These are phyloP conservation scores for Eretmocerus hayati DNA, from an alignment of 2,888 invertebrate genomes.

Conservation along the genomic window DNA sequence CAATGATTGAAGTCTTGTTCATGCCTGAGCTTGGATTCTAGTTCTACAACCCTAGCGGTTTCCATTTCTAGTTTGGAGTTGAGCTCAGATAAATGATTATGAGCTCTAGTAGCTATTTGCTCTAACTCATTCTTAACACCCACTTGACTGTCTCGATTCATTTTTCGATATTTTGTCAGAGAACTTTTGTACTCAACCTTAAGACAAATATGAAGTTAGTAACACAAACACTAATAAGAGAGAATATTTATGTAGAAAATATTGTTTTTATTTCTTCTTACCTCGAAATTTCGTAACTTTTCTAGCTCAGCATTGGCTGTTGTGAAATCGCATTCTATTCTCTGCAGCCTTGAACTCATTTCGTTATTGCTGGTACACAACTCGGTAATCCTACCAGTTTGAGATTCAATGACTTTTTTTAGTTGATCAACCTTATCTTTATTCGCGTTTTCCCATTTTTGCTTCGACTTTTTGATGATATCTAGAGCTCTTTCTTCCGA, in stretches of 20 bases:
- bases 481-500: slow-evolving; percentile 65
- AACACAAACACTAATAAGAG: too few species aligned
- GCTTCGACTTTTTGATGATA: slow-evolving; percentile 56
- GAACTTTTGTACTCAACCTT: slow-evolving; percentile 48
- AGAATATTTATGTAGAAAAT: too few species aligned
- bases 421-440: slow-evolving; percentile 51
- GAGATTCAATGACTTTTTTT: slow-evolving; percentile 45
- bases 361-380: slow-evolving; percentile 48
- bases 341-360: slow-evolving; percentile 45
- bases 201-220: too few species aligned
- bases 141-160: slow-evolving; percentile 58
- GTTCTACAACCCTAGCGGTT: slow-evolving; percentile 37
- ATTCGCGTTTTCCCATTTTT: slow-evolving; percentile 56
- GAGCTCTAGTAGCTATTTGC: slow-evolving; percentile 47
- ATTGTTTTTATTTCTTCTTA: too few species aligned
- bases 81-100: slow-evolving; percentile 46
- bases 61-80: slow-evolving; percentile 46
- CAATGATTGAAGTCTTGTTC: slow-evolving; percentile 43
- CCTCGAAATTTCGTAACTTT: slow-evolving; percentile 54
- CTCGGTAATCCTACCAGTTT: slow-evolving; percentile 48
- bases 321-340: slow-evolving; percentile 46
- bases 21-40: slow-evolving; percentile 37
- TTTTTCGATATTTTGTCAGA: slow-evolving; percentile 57
- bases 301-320: slow-evolving; percentile 52
- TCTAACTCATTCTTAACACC: slow-evolving; percentile 52